Conservation (phyloP, 1,140 invertebrate species). For the Atta cephalotes region DNA sequence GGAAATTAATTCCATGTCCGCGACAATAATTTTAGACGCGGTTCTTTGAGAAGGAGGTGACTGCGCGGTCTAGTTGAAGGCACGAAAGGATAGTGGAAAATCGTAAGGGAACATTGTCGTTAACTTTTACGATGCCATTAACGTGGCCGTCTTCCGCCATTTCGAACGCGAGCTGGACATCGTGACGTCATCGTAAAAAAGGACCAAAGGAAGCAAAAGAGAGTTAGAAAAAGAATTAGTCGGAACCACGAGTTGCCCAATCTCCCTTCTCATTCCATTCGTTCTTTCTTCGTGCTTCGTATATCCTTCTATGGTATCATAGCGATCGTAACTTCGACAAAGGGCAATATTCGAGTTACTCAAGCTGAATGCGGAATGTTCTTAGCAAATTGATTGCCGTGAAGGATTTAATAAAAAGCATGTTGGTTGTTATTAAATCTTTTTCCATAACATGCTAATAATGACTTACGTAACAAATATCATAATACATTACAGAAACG, state of each 20-base stretch:
- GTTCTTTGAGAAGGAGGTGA: conserved; percentile 61
- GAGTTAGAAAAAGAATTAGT: conserved; percentile 79
- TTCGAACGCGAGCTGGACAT: conserved; percentile 79
- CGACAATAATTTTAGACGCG: conserved; percentile 83
- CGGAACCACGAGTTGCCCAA: conserved; percentile 58
- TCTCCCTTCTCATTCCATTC: conserved; percentile 57
- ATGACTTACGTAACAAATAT: neutral
- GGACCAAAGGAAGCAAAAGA: conserved; percentile 67
- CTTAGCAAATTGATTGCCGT: conserved; percentile 58
- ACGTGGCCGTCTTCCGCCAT: conserved; percentile 83
- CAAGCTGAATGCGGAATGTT: conserved; percentile 51
- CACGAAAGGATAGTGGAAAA: conserved; percentile 74
- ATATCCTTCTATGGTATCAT: conserved; percentile 64
- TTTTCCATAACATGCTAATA: conserved; percentile 4
- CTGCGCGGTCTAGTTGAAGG: conserved; percentile 46
- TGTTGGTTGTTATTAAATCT: neutral
- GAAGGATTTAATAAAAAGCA: conserved; percentile 45
- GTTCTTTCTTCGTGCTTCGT: conserved; percentile 65
- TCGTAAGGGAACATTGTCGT: conserved; percentile 85
- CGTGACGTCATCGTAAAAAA: conserved; percentile 81
- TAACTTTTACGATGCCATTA: conserved; percentile 86
- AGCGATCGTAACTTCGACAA: conserved; percentile 41
- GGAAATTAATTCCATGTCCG: conserved; percentile 83
- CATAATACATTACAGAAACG: neutral
- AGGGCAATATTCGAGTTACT: conserved; percentile 60